Percentiles rank a stretch among this genome's conserved stretches.
Evolutionary conservation across 1,140 invertebrate genomes (phyloP).

Genomic region (Ridgeia piscesae): DNA sequence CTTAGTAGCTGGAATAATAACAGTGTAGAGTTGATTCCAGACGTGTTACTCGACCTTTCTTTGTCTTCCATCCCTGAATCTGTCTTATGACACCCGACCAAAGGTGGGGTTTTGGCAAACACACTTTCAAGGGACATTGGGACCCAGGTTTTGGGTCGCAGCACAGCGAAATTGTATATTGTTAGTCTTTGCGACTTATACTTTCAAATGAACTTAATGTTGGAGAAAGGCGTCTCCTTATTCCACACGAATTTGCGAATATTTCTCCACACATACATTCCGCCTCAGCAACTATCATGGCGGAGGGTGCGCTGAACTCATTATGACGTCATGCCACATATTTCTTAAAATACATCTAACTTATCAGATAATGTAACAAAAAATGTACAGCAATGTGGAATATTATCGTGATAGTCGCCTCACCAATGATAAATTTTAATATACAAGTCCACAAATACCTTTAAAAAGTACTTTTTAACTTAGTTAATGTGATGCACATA

Average conservation of each 20-base stretch:
- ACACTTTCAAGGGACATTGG: conserved; percentile 35
- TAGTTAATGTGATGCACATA: conserved; percentile 11
- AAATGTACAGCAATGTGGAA: not conserved
- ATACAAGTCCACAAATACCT: not conserved
- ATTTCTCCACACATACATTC: conserved; percentile 10
- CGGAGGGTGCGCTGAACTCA: not conserved
- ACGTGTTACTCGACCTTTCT: conserved; percentile 39
- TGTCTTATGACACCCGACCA: conserved; percentile 31
- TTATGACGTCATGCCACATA: conserved; percentile 15
- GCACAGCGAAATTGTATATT: conserved; percentile 20
- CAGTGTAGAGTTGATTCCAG: conserved; percentile 17
- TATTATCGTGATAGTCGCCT: not conserved
- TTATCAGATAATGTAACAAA: not conserved
- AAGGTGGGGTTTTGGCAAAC: conserved; percentile 27
- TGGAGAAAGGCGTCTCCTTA: conserved; percentile 24
- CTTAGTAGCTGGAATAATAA: conserved; percentile 7
- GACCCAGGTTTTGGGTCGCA: conserved; percentile 25
- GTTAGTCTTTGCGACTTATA: conserved; percentile 20
- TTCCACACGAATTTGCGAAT: conserved; percentile 23
- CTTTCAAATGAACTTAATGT: conserved; percentile 23
- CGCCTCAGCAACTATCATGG: not conserved
- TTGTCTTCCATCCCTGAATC: conserved; percentile 36
- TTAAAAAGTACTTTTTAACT: not conserved
- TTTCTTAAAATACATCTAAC: not conserved
- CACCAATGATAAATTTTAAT: not conserved